phyloP scores from a whole-genome alignment of 37 sponge, comb jelly and placozoan genomes.

The Petrosia ficiformis region DNA sequence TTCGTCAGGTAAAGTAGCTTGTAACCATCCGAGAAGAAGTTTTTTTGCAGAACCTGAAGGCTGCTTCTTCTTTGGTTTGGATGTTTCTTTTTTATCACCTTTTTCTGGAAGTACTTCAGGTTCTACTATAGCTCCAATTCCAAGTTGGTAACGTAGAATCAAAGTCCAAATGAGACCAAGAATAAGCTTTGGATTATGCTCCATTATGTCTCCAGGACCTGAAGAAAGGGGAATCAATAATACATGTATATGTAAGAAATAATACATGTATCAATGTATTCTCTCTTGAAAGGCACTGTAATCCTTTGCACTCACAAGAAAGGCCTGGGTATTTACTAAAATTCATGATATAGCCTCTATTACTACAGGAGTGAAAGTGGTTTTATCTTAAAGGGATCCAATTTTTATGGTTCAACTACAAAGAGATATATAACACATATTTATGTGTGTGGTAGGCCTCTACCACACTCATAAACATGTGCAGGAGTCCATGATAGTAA shows the following conservation, averaged over 20 bases:
- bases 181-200: constrained; percentile 66
- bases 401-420: no score
- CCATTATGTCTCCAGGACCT: constrained; percentile 63
- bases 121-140: background rate
- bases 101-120: background rate
- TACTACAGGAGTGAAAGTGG: no score
- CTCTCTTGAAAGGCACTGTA: no score
- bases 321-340: no score
- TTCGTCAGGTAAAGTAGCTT: constrained; percentile 42
- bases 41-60: constrained; percentile 53
- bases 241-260: background rate
- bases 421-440: no score
- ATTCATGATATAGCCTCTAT: no score
- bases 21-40: constrained; percentile 69
- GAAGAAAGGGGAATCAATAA: background rate
- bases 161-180: constrained; percentile 77
- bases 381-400: no score
- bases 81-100: background rate
- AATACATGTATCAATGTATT: constrained; percentile 2
- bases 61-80: constrained; percentile 27
- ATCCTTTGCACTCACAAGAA: no score
- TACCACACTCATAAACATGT: no score
- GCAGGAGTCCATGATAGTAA: no score
- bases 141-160: constrained; percentile 71
- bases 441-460: no score